Conservation (phyloP, 2,113 vertebrate species). For the Hydrolagus affinis region DNA sequence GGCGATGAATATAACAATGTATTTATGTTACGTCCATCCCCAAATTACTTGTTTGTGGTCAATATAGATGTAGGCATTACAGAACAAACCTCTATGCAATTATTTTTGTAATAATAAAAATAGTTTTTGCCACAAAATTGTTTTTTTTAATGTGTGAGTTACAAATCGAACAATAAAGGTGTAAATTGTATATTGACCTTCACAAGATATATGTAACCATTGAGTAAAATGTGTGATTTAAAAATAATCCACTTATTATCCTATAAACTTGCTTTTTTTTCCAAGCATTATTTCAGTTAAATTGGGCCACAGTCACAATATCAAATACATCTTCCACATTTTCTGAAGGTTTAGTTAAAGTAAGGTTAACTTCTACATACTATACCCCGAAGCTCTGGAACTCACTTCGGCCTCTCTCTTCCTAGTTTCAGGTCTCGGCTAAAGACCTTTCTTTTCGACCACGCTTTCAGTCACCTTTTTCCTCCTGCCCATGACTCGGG, state of each 20-base stretch:
- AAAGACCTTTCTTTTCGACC: too few species aligned
- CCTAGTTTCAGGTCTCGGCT: too few species aligned
- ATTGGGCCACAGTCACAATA: not conserved
- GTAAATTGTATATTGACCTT: not conserved
- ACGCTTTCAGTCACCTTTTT: too few species aligned
- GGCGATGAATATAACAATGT: not conserved
- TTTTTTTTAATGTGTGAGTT: not conserved
- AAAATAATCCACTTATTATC: not conserved
- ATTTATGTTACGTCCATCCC: not conserved
- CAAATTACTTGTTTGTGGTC: too few species aligned
- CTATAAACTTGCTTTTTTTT: not conserved
- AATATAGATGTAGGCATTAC: not conserved
- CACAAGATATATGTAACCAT: not conserved
- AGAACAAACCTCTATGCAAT: not conserved
- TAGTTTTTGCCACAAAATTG: conserved; percentile 11
- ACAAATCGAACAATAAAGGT: not conserved
- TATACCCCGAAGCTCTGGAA: too few species aligned
- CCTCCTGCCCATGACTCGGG: too few species aligned
- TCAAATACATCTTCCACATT: too few species aligned
- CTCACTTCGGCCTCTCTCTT: too few species aligned
- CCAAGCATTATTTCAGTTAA: not conserved
- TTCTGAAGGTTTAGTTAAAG: not conserved
- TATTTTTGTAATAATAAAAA: conserved; percentile 23
- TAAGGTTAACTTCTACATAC: not conserved
- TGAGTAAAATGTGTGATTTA: not conserved